Evolutionary conservation across 92 coral and sea anemone genomes (phyloP), one percentile per base, ranked within the genome.

Genomic region (Porites divaricata): DNA sequence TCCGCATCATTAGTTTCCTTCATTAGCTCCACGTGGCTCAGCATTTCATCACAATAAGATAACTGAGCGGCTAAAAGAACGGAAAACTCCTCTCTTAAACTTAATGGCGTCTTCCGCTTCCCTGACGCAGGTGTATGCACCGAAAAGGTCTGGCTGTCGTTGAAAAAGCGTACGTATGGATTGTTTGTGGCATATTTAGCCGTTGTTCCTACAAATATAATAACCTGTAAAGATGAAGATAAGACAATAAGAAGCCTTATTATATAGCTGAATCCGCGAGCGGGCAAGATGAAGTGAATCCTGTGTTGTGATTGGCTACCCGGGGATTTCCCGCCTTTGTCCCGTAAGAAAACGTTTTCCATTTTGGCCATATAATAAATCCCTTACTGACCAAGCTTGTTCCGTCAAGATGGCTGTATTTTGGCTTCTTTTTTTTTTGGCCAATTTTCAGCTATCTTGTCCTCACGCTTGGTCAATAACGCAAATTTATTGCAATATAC

Each of bases 1-100:
- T 88, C 91, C 6, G 88, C 83, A n/a, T 68, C 19, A 2, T 72
- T 69, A 35, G 76, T 70, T 76, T 82, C 91, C 6, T 75, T 48
- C 73, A 88, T 28, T 15, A 77, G 22, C 57, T 53, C 74, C 61
- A 61, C n/a, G 49, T 82, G 52, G 79, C 78, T 59, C 12, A 88
- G 56, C 75, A 83, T 65, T 20, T 53, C 81, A 72, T 83, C 80
- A 50, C 91, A 88, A 65, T 68, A 82, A 10, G 1, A 8, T 5
- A 67, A 56, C 48, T 57, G 77, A 11, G 20, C 0, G 45, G 41
- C 19, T 9, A 2, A 16, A 54, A 80, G 28, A 0, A 9, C 0
- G 0, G 22, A 17, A 54, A 68, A 9, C 9, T 5, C 2, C 1
- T 2, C 52, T 54, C 22, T 58, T 23, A 8, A 16, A 70, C 8